These are phyloP conservation scores for Nylanderia fulva DNA, from an alignment of 1,140 invertebrate genomes.

Conservation along the genomic window DNA sequence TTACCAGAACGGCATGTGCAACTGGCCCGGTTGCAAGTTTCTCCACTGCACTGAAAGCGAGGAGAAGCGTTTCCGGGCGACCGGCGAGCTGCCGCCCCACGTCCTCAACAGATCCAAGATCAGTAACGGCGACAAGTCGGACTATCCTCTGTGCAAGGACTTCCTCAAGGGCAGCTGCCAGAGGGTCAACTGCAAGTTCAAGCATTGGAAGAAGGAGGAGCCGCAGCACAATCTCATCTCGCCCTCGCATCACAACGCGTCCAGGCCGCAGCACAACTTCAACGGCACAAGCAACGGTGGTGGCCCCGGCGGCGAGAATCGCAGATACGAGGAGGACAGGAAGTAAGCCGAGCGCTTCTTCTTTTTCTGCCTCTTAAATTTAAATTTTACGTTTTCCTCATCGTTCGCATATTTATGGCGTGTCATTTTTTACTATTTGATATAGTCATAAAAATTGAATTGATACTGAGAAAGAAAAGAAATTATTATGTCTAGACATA, in stretches of 20 bases:
- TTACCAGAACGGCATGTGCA: slow-evolving; percentile 92
- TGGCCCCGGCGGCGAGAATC: slow-evolving; percentile 72
- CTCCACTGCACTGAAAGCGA: slow-evolving; percentile 92
- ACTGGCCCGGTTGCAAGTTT: slow-evolving; percentile 89
- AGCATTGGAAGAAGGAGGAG: slow-evolving; percentile 81
- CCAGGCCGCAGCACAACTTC: slow-evolving; percentile 85
- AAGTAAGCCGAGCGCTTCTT: slow-evolving; percentile 67
- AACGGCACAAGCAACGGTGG: slow-evolving; percentile 80
- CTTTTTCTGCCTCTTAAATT: not conserved
- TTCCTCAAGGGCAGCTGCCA: slow-evolving; percentile 92
- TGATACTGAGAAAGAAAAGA: no score
- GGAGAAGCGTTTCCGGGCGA: slow-evolving; percentile 91
- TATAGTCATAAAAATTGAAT: no score
- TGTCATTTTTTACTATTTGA: no score
- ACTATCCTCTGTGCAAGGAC: slow-evolving; percentile 91
- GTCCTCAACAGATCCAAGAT: slow-evolving; percentile 85
- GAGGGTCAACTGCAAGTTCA: slow-evolving; percentile 83
- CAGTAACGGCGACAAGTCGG: slow-evolving; percentile 82
- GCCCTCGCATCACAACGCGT: slow-evolving; percentile 85
- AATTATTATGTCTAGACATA: no score
- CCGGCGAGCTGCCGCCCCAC: slow-evolving; percentile 89
- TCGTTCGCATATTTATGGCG: no score
- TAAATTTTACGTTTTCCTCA: not conserved
- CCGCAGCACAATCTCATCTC: slow-evolving; percentile 79
- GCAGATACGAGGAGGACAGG: slow-evolving; percentile 82